A percentile compares a stretch with the other conserved stretches of the same genome.
Conservation (phyloP, 2,113 vertebrate genomes). For the Oostethus manadensis region DNA sequence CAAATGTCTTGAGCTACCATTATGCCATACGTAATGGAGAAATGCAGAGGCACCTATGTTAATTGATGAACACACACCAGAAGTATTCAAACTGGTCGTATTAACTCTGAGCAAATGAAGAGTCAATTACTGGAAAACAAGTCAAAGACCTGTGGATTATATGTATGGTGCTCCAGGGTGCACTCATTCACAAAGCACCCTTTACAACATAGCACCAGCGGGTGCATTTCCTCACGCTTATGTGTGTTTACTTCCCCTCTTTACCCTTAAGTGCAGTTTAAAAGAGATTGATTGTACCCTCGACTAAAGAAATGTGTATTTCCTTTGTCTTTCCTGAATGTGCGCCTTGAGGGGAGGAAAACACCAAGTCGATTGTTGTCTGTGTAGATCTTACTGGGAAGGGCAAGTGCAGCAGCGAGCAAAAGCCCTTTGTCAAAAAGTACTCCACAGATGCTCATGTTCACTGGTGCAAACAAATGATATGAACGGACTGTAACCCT, state of each 20-base stretch:
- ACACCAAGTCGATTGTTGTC: constrained; percentile 28
- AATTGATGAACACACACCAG: constrained; percentile 9
- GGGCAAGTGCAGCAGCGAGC: constrained; percentile 5
- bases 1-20: constrained; percentile 1
- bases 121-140: constrained; percentile 11
- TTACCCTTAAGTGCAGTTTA: constrained; percentile 29
- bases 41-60: constrained; percentile 24
- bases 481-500: constrained; percentile 29
- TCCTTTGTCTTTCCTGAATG: constrained; percentile 8
- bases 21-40: constrained; percentile 17
- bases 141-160: constrained; percentile 17
- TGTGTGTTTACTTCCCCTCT: constrained; percentile 19
- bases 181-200: constrained; percentile 1
- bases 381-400: constrained; percentile 32
- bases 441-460: constrained; percentile 26
- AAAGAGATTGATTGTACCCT: constrained; percentile 33
- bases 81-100: constrained; percentile 13
- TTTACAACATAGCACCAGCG: background rate
- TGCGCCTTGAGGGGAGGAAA: constrained; percentile 19
- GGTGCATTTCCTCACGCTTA: constrained; percentile 20
- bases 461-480: constrained; percentile 14
- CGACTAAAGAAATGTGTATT: constrained; percentile 29
- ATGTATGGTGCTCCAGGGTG: background rate
- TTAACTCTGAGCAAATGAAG: constrained; percentile 11
- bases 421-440: constrained; percentile 40